Evolutionary conservation across 1,140 invertebrate species (phyloP).

Genomic region (Heterodera schachtii): DNA sequence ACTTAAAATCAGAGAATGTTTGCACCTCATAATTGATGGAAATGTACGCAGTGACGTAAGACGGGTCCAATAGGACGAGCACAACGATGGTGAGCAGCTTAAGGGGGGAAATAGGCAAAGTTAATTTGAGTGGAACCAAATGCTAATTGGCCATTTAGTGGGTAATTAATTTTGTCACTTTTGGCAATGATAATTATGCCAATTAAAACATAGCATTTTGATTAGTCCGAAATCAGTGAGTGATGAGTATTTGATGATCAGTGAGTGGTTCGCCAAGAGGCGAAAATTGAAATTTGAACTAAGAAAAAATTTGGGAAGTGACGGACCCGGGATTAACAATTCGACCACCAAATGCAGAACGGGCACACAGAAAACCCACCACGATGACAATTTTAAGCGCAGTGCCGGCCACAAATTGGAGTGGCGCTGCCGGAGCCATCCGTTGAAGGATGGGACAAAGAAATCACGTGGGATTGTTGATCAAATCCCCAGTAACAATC

Average conservation of each 20-base stretch:
- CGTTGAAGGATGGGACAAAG: background rate
- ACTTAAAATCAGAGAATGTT: too few relatives aligned
- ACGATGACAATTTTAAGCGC: conserved; percentile 44
- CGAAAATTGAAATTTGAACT: background rate
- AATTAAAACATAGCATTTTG: too few relatives aligned
- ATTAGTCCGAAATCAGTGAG: too few relatives aligned
- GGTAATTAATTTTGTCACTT: background rate
- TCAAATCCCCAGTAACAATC: too few relatives aligned
- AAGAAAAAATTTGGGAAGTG: too few relatives aligned
- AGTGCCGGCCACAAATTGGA: conserved; percentile 46
- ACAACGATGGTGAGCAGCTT: conserved; percentile 53
- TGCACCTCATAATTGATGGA: conserved; percentile 47
- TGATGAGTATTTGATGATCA: background rate
- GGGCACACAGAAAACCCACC: conserved; percentile 20
- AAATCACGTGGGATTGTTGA: too few relatives aligned
- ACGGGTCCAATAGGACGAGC: conserved; percentile 49
- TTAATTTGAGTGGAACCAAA: background rate
- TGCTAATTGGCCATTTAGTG: too few relatives aligned
- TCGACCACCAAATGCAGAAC: background rate
- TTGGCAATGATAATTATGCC: too few relatives aligned
- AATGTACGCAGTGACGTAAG: conserved; percentile 54
- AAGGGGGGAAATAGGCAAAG: background rate
- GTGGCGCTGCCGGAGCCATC: conserved; percentile 30
- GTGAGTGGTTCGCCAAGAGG: background rate
- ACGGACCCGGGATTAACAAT: too few relatives aligned